Conservation (phyloP, 2,113 vertebrate genomes). For the Panthera uncia region DNA sequence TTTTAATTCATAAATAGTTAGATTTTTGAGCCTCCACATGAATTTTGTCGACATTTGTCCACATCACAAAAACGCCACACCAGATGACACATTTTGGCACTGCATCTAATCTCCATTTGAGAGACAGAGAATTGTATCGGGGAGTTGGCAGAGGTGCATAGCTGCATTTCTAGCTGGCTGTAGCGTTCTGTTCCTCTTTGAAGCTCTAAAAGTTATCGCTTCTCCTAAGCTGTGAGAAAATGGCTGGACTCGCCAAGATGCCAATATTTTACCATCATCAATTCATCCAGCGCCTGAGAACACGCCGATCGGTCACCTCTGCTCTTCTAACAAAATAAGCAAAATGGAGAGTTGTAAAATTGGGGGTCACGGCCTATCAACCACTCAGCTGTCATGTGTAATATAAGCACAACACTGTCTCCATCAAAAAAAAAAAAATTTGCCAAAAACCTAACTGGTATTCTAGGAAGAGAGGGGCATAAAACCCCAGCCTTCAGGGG, state of each 20-base stretch:
- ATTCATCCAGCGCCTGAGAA: not conserved
- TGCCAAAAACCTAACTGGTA: conserved; percentile 23
- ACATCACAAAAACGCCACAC: conserved; percentile 64
- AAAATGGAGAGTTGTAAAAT: not conserved
- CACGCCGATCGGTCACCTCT: not conserved
- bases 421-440: not conserved
- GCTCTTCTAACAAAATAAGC: not conserved
- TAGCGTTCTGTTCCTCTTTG: conserved; percentile 39
- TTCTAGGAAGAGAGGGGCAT: not conserved
- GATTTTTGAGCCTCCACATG: conserved; percentile 34
- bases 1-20: conserved; percentile 68
- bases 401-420: not conserved
- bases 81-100: conserved; percentile 70
- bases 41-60: conserved; percentile 70
- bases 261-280: not conserved
- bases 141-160: conserved; percentile 52
- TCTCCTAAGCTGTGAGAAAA: conserved; percentile 16
- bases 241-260: not conserved
- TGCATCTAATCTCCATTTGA: conserved; percentile 63
- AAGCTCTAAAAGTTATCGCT: conserved; percentile 44
- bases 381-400: not conserved
- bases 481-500: not conserved
- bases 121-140: conserved; percentile 54
- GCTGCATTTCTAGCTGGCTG: conserved; percentile 49
- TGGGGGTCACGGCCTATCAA: not conserved